Percentiles rank a stretch among this genome's conserved stretches.
These are phyloP conservation scores for Sturnira hondurensis DNA, from an alignment of 2,113 vertebrate genomes.

Conservation along the genomic window DNA sequence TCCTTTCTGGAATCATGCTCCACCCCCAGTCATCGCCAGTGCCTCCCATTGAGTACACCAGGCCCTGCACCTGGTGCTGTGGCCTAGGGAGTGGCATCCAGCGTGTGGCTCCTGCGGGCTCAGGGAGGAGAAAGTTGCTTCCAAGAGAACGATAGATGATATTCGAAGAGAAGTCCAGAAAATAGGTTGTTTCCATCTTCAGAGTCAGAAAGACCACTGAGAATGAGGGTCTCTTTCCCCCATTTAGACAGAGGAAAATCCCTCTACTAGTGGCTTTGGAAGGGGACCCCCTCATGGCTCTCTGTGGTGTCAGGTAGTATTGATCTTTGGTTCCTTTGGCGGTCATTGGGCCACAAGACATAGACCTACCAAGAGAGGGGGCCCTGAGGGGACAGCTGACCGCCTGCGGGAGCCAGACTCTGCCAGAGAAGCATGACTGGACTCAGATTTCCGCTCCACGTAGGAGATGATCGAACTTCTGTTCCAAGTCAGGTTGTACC, in stretches of 20 bases:
- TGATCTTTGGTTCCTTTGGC: background rate
- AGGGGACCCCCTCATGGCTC: background rate
- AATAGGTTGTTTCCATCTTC: background rate
- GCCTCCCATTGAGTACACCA: background rate
- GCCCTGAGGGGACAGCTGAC: background rate
- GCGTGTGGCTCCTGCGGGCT: background rate
- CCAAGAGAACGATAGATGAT: background rate
- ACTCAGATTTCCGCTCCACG: background rate
- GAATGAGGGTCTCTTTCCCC: background rate
- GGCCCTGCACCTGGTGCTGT: background rate
- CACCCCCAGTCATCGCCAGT: background rate
- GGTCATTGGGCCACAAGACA: background rate
- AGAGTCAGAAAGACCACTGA: background rate
- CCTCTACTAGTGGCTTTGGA: background rate
- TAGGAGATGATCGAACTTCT: background rate
- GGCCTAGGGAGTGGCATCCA: background rate
- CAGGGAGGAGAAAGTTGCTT: background rate
- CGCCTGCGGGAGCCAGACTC: background rate
- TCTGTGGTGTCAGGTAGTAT: background rate
- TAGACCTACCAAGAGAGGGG: background rate
- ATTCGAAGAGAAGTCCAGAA: background rate
- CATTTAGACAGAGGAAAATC: background rate
- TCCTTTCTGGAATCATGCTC: background rate
- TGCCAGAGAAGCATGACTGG: fast-evolving
- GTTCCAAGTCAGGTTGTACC: background rate